Percentiles rank a stretch among this genome's conserved stretches.
These are phyloP conservation scores for Scaptomyza hsui DNA, from an alignment of 1,140 invertebrate species.

Conservation along the genomic window DNA sequence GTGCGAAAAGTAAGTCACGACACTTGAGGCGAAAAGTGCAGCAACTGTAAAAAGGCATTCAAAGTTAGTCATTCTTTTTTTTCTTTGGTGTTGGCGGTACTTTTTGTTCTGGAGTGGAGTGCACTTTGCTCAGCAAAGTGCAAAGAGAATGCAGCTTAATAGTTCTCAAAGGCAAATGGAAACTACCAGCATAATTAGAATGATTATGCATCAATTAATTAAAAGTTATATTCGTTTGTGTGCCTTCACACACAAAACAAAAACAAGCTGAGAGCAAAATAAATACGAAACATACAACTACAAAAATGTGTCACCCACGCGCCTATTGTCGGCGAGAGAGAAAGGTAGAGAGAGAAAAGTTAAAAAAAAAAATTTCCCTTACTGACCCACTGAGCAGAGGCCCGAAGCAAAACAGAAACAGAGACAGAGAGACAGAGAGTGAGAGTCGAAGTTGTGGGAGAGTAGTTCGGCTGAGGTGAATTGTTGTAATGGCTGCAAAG, in stretches of 20 bases:
- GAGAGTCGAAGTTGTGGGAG: constrained; percentile 11
- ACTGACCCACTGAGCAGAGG: constrained; percentile 46
- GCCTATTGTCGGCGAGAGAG: constrained; percentile 17
- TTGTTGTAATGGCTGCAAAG: constrained; percentile 51
- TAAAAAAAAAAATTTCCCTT: constrained; percentile 46
- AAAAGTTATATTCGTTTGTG: constrained; percentile 66
- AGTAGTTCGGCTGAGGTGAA: constrained; percentile 48
- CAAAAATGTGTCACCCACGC: constrained; percentile 47
- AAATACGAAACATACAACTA: constrained; percentile 36
- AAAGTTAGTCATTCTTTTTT: constrained; percentile 1
- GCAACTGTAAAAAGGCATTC: constrained; percentile 10
- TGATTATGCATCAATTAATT: constrained; percentile 74
- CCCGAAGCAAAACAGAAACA: constrained; percentile 14
- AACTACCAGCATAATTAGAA: constrained; percentile 53
- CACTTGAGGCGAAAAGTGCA: constrained; percentile 18
- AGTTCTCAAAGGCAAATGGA: constrained; percentile 34
- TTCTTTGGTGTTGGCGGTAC: background rate
- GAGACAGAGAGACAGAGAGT: constrained; percentile 25
- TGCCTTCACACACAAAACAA: constrained; percentile 34
- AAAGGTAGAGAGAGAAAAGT: constrained; percentile 7
- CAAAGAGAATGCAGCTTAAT: constrained; percentile 28
- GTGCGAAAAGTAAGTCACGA: constrained; percentile 61
- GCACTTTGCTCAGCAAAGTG: constrained; percentile 17
- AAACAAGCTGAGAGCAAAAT: constrained; percentile 43
- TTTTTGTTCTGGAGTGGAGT: background rate